These are phyloP conservation scores for Rhinichthys klamathensis DNA, from an alignment of 2,113 vertebrate genomes.

Conservation along the genomic window DNA sequence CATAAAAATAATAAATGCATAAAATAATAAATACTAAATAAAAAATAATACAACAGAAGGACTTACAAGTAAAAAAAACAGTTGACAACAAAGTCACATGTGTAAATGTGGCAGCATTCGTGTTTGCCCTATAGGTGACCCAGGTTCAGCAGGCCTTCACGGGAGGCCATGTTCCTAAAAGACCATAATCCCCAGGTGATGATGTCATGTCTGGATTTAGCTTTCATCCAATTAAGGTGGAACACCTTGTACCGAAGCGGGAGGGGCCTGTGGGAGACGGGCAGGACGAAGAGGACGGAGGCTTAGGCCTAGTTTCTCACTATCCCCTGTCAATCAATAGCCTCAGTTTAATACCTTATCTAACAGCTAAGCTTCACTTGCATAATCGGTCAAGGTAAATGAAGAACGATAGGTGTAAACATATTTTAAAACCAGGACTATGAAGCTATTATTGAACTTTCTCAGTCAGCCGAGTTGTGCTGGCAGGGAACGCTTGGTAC, in stretches of 20 bases:
- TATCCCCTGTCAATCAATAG: slow-evolving; percentile 13
- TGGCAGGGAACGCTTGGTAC: slow-evolving; percentile 14
- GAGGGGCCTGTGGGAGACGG: not conserved
- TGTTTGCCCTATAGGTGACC: slow-evolving; percentile 14
- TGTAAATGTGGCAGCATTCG: not conserved
- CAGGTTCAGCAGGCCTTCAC: slow-evolving; percentile 26
- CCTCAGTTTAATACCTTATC: slow-evolving; percentile 34
- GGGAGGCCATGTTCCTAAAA: slow-evolving; percentile 29
- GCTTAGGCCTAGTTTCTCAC: slow-evolving; percentile 17
- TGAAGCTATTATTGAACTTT: slow-evolving; percentile 7
- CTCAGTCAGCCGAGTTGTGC: not conserved
- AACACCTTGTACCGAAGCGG: slow-evolving; percentile 50
- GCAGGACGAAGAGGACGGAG: slow-evolving; percentile 18
- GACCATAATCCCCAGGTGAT: slow-evolving; percentile 64
- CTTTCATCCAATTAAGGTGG: slow-evolving; percentile 71
- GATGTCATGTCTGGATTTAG: slow-evolving; percentile 70
- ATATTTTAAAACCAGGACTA: not conserved
- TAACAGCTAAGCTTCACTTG: slow-evolving; percentile 30
- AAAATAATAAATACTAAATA: not conserved
- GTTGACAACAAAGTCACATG: not conserved
- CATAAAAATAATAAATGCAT: not conserved
- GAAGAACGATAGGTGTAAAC: not conserved
- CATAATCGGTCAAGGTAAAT: slow-evolving; percentile 19
- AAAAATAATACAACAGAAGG: too few species aligned
- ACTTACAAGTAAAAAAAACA: not conserved